Evolutionary conservation across 2,888 invertebrate species (phyloP), one percentile per base, ranked within the genome.

Genomic region (Busseola fusca): DNA sequence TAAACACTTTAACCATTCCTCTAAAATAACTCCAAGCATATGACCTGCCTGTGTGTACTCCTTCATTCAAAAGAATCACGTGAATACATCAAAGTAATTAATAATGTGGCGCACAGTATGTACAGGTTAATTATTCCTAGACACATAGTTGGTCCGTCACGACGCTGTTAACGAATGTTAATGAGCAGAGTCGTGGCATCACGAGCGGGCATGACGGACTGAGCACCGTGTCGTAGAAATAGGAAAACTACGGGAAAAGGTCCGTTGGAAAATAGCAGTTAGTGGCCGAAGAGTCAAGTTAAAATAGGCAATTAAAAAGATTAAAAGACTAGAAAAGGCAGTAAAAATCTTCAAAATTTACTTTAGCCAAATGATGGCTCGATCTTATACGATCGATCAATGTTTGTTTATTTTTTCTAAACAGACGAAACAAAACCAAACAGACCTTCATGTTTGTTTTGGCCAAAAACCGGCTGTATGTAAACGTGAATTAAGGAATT

Each of bases 121-220:
- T 7, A 34, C 69, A 45, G 52, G 42, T 64, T 83, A 81, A 83
- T 83, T 76, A 79, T 74, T 79, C 81, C 27, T 74, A 72, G 74
- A 69, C 72, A 70, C 65, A 74, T 71, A 74, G 79, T 56, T 69
- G 62, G 42, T 34, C 67, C 60, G 81, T 80, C 80, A 81, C 80
- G 80, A 81, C 63, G 30, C 56, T 12, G 72, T 34, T 74, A 78
- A 81, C 69, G 74, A 78, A 80, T 80, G 80, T 48, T 80, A 80
- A 80, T 80, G 70, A 78, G 45, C 27, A 45, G 42, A 40, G 70
- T 78, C 78, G 74, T 71, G 74, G 65, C 50, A 30, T 66, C 81
- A 79, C 80, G 81, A 59, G 56, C 64, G 18, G n/a, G 50, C 76
- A 14, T 77, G 79, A 63, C 64, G n/a, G 40, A 65, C 58, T 48